A percentile compares a stretch with the other conserved stretches of the same genome.
phyloP scores from a whole-genome alignment of 1,140 invertebrate species.

The Arctopsyche grandis region DNA sequence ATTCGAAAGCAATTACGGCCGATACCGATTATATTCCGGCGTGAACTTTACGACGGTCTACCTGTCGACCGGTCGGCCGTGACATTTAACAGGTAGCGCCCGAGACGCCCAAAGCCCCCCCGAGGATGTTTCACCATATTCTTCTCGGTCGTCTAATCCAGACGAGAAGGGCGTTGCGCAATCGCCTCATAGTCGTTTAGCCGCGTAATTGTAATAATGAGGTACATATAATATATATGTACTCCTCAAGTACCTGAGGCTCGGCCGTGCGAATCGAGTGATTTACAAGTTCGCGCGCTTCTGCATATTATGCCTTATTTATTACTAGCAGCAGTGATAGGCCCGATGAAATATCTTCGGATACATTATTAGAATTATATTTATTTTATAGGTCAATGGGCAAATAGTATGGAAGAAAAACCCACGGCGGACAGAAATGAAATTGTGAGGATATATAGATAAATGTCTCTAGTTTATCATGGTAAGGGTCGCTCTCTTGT shows the following conservation, averaged over 20 bases:
- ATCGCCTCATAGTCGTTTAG: not conserved
- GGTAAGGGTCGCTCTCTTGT: too few species aligned
- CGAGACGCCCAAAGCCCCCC: constrained; percentile 11
- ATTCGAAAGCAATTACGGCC: not conserved
- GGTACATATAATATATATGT: not conserved
- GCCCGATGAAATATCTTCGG: too few species aligned
- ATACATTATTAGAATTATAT: too few species aligned
- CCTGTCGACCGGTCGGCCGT: constrained; percentile 34
- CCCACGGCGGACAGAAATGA: too few species aligned
- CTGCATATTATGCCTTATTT: too few species aligned
- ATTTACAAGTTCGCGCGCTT: too few species aligned
- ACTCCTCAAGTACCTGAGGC: not conserved
- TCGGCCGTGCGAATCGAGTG: not conserved
- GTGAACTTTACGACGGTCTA: constrained; percentile 31
- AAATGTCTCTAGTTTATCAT: too few species aligned
- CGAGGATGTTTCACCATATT: constrained; percentile 17
- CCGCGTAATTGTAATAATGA: constrained; percentile 19
- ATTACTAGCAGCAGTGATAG: too few species aligned
- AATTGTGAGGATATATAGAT: too few species aligned
- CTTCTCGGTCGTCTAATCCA: constrained; percentile 28
- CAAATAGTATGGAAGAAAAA: too few species aligned
- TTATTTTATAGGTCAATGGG: too few species aligned
- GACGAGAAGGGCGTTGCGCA: constrained; percentile 7
- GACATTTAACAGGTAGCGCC: constrained; percentile 34
- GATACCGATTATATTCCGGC: not conserved